Conservation (phyloP, 2,113 vertebrate genomes). For the Chiloscyllium plagiosum region DNA sequence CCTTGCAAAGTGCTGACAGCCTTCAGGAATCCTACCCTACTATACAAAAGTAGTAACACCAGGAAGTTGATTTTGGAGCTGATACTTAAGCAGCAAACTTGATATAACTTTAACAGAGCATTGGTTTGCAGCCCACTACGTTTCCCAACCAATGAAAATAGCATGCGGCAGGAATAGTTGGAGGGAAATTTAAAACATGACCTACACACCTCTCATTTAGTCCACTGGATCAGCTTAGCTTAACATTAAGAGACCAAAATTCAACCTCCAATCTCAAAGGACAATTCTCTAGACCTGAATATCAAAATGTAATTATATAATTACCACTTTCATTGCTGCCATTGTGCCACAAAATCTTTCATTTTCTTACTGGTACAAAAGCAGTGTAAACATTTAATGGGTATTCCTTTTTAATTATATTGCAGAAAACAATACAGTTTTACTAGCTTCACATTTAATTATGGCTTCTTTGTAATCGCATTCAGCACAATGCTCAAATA, state of each 20-base stretch:
- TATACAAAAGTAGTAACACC: not conserved
- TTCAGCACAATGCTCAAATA: not conserved
- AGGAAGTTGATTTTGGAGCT: not conserved
- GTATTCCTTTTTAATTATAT: not conserved
- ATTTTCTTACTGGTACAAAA: not conserved
- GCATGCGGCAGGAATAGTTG: not conserved
- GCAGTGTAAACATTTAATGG: not conserved
- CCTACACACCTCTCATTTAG: not conserved
- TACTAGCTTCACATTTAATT: not conserved
- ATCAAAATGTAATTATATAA: not conserved
- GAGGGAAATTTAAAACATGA: not conserved
- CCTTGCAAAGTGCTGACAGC: not conserved
- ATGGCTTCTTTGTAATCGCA: not conserved
- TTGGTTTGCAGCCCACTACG: not conserved
- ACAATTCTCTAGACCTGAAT: not conserved
- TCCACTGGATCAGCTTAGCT: not conserved
- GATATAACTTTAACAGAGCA: not conserved
- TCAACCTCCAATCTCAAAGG: not conserved
- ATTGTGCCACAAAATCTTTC: not conserved
- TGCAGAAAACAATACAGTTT: not conserved
- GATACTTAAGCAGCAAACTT: not conserved
- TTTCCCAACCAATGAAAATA: not conserved
- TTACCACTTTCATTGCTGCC: not conserved
- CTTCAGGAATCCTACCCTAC: not conserved
- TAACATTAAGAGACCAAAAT: not conserved